Conservation (phyloP, 2,888 invertebrate species). For the Scaptomyza reducta region DNA sequence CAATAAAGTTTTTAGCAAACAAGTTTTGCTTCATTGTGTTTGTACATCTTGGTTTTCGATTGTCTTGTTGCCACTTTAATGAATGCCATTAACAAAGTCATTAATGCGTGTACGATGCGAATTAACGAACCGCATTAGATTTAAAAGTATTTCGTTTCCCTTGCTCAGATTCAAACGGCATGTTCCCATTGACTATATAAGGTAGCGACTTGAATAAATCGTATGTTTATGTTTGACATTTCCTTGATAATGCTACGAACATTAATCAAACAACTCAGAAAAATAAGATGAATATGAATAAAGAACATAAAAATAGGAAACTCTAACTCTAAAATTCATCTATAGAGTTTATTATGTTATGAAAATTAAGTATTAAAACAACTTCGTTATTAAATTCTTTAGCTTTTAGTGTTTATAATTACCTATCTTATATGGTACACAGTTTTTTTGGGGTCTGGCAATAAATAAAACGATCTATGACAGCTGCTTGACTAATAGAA, state of each 20-base stretch:
- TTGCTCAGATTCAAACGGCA: not conserved
- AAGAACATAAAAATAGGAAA: too few species aligned
- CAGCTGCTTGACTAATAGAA: conserved; percentile 59
- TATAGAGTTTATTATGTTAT: too few species aligned
- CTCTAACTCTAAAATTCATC: too few species aligned
- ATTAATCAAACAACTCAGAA: not conserved
- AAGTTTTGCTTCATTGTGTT: not conserved
- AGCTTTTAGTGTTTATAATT: too few species aligned
- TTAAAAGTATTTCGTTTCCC: conserved; percentile 29
- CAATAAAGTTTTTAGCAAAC: not conserved
- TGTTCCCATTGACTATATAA: conserved; percentile 23
- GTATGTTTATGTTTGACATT: too few species aligned
- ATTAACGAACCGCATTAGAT: conserved; percentile 52
- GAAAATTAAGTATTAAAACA: too few species aligned
- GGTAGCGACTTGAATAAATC: conserved; percentile 12
- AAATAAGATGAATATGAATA: not conserved
- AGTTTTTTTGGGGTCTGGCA: conserved; percentile 1
- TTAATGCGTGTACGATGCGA: conserved; percentile 31
- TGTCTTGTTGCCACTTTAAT: conserved; percentile 40
- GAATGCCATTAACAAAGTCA: conserved; percentile 37
- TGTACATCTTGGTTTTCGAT: not conserved
- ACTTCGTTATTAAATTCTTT: too few species aligned
- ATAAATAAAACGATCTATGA: conserved; percentile 48
- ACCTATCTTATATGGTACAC: not conserved
- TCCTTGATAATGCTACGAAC: not conserved